Evolutionary conservation across 2,888 invertebrate species (phyloP), one percentile per base, ranked within the genome.

Genomic region (Sycophila texana): DNA sequence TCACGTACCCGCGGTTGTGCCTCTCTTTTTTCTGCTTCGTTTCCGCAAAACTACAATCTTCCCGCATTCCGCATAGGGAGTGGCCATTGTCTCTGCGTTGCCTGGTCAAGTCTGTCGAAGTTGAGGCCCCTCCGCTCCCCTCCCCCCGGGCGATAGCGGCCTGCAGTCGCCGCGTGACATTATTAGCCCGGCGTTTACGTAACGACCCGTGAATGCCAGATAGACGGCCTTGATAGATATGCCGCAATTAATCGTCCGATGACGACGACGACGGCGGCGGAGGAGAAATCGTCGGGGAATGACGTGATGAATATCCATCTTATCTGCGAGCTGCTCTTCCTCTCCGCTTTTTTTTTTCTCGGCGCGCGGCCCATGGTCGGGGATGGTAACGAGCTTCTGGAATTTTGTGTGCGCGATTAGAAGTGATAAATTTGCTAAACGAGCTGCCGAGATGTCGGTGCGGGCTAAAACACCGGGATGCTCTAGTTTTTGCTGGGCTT

Each of bases 151-250:
- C 16, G n/a, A 4, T 49, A 16, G 49, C 49, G 5, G 67, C 22
- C 49, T 7, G 26, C 39, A n/a, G 63, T 14, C 49, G 67, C 51
- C 70, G 70, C 71, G 80, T 84, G 84, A 86, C 85, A 83, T 77
- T 79, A 79, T 89, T 88, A 87, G 85, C 84, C 80, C 83, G 84
- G 84, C 84, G 74, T 82, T 86, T 85, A 84, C 85, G 88, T 86
- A 89, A 88, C 88, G 88, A 88, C 84, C 87, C 87, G 86, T 88
- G 88, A 89, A 89, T 89, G 84, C 86, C 77, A 86, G 86, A 89
- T 87, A 86, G 84, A 86, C 83, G 80, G 55, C 79, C 77, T 82
- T 84, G 82, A 86, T 86, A 85, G 86, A 87, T 86, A 85, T 83
- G 82, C 82, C 84, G 85, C 86, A 86, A 87, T 87, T 87, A 86